These are phyloP conservation scores for Plestiodon gilberti DNA, from an alignment of 2,113 vertebrate species.

Conservation along the genomic window DNA sequence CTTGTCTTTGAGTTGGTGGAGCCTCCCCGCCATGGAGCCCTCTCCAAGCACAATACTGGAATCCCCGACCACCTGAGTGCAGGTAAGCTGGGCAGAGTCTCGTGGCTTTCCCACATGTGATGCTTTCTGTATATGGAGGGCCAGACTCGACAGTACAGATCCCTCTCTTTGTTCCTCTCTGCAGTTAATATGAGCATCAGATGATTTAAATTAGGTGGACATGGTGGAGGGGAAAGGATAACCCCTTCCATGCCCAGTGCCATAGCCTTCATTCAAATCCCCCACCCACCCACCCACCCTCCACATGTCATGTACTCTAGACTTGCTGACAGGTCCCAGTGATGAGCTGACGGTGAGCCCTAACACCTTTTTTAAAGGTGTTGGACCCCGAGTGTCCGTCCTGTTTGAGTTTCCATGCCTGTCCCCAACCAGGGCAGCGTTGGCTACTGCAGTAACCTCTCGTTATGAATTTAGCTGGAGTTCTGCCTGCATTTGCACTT, in stretches of 20 bases:
- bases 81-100: slow-evolving; percentile 75
- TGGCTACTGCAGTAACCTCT: background rate
- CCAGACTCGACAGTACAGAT: background rate
- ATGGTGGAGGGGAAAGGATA: too few relatives aligned
- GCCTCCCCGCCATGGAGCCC: slow-evolving; percentile 82
- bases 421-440: background rate
- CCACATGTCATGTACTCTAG: background rate
- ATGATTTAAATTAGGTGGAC: too few relatives aligned
- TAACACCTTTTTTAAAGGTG: background rate
- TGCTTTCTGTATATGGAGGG: background rate
- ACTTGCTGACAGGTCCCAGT: too few relatives aligned
- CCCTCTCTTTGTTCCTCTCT: too few relatives aligned
- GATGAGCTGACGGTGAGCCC: background rate
- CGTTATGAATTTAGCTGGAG: background rate
- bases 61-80: slow-evolving; percentile 74
- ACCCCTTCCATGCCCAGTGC: too few relatives aligned
- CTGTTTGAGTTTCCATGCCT: background rate
- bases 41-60: slow-evolving; percentile 76
- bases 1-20: slow-evolving; percentile 91
- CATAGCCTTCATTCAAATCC: too few relatives aligned
- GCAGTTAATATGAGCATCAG: too few relatives aligned
- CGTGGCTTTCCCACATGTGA: background rate
- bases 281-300: too few relatives aligned
- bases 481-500: background rate
- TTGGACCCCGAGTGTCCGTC: too few relatives aligned